Evolutionary conservation across 2,888 invertebrate genomes (phyloP).

Genomic region (Leptopterna dolabrata): DNA sequence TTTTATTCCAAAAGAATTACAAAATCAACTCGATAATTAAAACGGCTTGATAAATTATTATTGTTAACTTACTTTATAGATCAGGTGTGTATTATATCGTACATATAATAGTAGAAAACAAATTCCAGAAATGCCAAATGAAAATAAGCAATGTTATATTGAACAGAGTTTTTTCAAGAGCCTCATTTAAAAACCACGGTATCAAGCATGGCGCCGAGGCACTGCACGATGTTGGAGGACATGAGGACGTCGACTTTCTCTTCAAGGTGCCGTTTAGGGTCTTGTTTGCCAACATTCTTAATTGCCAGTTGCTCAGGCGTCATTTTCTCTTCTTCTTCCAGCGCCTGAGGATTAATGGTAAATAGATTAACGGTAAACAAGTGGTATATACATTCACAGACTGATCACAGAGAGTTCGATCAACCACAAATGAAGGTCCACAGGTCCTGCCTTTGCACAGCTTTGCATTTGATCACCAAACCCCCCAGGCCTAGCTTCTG

Average conservation of each 20-base stretch:
- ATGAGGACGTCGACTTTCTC: constrained; percentile 97
- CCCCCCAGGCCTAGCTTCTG: too few relatives aligned
- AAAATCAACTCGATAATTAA: neutral
- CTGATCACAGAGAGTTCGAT: too few relatives aligned
- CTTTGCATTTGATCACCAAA: too few relatives aligned
- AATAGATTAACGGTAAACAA: constrained; percentile 63
- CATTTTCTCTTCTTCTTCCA: constrained; percentile 99
- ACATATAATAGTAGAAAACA: neutral
- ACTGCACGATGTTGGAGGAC: constrained; percentile 98
- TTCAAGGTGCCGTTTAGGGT: constrained; percentile 98
- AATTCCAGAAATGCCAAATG: neutral
- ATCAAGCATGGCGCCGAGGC: constrained; percentile 96
- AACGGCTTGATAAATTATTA: neutral
- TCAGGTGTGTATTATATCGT: neutral
- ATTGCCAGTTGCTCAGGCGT: constrained; percentile 98
- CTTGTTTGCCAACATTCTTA: constrained; percentile 99
- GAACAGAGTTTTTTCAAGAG: neutral
- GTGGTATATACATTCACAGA: too few relatives aligned
- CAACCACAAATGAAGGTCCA: too few relatives aligned
- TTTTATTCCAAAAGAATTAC: neutral
- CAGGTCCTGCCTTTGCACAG: too few relatives aligned
- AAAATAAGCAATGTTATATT: neutral
- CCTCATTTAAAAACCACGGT: constrained; percentile 87
- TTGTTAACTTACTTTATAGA: neutral
- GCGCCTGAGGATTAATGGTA: constrained; percentile 69